Percentiles rank a stretch among this genome's conserved stretches.
Conservation (phyloP, 2,797 vertebrate genomes). For the Micropoecilia bifurca region DNA sequence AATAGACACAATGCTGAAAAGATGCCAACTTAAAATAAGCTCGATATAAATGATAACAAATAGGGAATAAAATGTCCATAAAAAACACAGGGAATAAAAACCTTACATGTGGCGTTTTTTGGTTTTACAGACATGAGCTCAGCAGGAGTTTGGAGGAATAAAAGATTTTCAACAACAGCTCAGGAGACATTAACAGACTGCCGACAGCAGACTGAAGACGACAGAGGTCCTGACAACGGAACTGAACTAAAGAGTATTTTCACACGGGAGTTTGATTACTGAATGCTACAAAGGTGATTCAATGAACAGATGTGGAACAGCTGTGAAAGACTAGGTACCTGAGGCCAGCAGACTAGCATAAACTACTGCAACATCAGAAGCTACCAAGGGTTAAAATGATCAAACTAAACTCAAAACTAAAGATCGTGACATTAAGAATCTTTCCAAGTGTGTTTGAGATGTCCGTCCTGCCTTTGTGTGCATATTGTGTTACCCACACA, state of each 20-base stretch:
- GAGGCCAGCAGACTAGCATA: background rate
- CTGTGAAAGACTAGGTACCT: background rate
- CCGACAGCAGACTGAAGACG: background rate
- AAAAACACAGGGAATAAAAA: background rate
- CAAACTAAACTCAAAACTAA: background rate
- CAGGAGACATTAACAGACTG: background rate
- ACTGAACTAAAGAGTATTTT: background rate
- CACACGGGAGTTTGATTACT: background rate
- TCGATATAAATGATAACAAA: background rate
- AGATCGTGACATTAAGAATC: background rate
- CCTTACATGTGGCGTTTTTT: background rate
- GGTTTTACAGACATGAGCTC: background rate
- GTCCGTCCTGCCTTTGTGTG: constrained; percentile 22
- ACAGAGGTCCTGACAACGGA: background rate
- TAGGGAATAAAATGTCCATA: background rate
- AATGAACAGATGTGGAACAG: background rate
- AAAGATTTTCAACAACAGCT: background rate
- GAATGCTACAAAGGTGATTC: background rate
- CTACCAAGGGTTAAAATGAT: background rate
- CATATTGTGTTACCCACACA: background rate
- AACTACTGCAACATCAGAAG: background rate
- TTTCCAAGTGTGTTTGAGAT: constrained; percentile 4
- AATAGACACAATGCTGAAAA: no score
- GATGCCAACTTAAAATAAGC: background rate
- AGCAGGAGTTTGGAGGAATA: background rate